Evolutionary conservation across 2,888 invertebrate species (phyloP), one percentile per base, ranked within the genome.

Genomic region (Drosophila ustulata): DNA sequence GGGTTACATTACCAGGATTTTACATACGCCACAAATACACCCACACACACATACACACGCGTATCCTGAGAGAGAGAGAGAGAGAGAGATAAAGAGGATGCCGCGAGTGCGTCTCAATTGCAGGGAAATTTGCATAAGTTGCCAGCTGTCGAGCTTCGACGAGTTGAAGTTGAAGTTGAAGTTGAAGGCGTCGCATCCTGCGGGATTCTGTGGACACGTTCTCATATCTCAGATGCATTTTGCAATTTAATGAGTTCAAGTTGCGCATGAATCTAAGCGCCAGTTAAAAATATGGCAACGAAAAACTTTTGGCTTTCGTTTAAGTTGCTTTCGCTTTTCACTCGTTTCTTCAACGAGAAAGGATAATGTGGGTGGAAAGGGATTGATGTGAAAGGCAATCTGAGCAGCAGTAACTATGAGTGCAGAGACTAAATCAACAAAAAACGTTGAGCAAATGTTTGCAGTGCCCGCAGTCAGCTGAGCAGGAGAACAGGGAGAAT

Each of bases 101-200:
- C 47, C 66, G 69, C 85, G 80, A 75, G 71, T 83, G 86, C 78
- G 78, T 79, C 82, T 88, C 88, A 80, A 83, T 88, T 85, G 83
- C 83, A 73, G 50, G 51, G 41, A 78, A 83, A 83, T 83, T 83
- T 83, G 83, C 88, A 83, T 88, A 83, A 88, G 88, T 80, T 86
- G 83, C 63, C 88, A 88, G 80, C 70, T 63, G 86, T 68, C 75
- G 82, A 71, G 66, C 76, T 84, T 41, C 66, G 59, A 39, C 41
- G 55, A 6, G 28, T n/a, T 37, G n/a, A 37, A 11, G 34, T 37
- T 37, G 11, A 37, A 37, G n/a, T n/a, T n/a, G n/a, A n/a, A n/a
- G 37, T 37, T 37, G 18, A 11, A 7, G 11, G 18, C 9, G 11
- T 34, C 28, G 55, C 53, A 55, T 66, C 46, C 59, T 46, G 32